Conservation (phyloP, 2,113 vertebrate genomes). For the Sus scrofa region DNA sequence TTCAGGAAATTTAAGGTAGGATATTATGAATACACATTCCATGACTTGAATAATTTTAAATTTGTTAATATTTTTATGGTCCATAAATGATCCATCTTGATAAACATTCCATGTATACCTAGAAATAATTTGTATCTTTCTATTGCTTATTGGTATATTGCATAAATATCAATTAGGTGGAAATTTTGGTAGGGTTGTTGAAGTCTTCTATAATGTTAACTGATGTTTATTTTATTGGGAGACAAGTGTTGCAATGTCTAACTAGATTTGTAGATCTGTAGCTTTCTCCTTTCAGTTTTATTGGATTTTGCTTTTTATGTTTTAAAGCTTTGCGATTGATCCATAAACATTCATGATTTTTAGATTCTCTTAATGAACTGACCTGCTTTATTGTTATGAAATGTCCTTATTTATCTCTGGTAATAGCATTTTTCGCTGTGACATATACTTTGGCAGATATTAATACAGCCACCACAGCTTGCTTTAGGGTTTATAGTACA, state of each 20-base stretch:
- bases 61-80: not conserved
- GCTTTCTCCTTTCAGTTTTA: not conserved
- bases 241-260: not conserved
- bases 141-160: not conserved
- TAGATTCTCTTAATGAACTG: not conserved
- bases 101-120: not conserved
- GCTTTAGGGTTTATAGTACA: not conserved
- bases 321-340: not conserved
- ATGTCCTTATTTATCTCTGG: not conserved
- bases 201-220: not conserved
- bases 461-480: not conserved
- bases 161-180: not conserved
- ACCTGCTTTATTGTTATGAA: not conserved
- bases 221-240: not conserved
- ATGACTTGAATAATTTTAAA: not conserved
- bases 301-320: not conserved
- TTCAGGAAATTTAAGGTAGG: not conserved
- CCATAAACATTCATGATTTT: not conserved
- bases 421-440: not conserved
- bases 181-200: not conserved
- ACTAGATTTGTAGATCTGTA: not conserved
- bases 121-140: not conserved
- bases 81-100: not conserved
- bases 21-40: not conserved
- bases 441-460: not conserved